Base-by-base conservation (phyloP, 2,888 invertebrate genomes). In the Rugalucina vietnamica region DNA sequence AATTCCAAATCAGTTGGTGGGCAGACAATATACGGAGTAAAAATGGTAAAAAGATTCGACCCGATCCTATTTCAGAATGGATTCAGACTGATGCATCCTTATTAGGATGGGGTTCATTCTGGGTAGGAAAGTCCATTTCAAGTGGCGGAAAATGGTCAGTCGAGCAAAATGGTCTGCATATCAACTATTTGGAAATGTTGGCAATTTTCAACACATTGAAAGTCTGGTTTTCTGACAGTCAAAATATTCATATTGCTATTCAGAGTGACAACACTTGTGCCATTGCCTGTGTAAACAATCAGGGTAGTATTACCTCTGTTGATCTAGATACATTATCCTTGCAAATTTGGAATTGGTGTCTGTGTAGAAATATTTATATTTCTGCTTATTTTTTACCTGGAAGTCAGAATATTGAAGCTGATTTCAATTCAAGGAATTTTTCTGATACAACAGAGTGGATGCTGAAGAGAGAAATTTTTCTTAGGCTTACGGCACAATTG, bases 371-470 rank as follows among this genome's bases (percentile, higher is more conserved):
- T 27, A 69, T 82, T 14, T 80, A 37, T 85, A 4, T 85, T 14
- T 73, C 85, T 69, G 82, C 82, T 21, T 57, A 69, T 29, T 73
- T 79, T 65, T 57, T 84, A 14, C 69, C 79, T 18, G 81, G 77
- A 0, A 50, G 29, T 32, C 29, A 73, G 14, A 86, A 86, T 43
- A 32, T 75, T 21, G 18, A 27, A n/a, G 82, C 86, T 36, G 81
- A 84, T 72, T 81, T 54, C 34, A 50, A 57, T n/a, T 86, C 83
- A 8, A 34, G 79, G 75, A 72, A 72, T 76, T 79, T 81, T 76
- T 81, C 74, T 32, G 82, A 84, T 37, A 70, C 76, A 12, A 57
- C 76, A 24, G 84, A 87, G 49, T 84, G 79, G 84, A 84, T 60
- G 69, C 65, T 84, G 10, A 83, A 84, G 70, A 54, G n/a, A 43